Percentiles rank a stretch among this genome's conserved stretches.
phyloP scores from a whole-genome alignment of 2,797 vertebrate species.

The Falco naumanni region DNA sequence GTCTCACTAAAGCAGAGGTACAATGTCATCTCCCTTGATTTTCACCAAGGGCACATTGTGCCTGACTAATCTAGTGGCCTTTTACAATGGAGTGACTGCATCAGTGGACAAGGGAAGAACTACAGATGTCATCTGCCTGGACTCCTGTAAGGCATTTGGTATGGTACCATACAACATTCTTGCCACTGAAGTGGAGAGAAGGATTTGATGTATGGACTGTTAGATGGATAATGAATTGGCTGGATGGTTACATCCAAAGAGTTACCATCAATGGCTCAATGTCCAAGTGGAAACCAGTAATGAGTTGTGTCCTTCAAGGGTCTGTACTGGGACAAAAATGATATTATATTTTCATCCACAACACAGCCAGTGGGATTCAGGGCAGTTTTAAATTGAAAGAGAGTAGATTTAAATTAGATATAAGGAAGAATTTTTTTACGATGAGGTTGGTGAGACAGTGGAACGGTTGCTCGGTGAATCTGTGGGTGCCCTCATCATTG shows the following conservation, averaged over 20 bases:
- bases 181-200: background rate
- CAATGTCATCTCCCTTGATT: background rate
- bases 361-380: background rate
- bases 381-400: background rate
- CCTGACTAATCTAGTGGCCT: background rate
- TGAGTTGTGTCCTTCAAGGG: rapidly evolving
- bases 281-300: background rate
- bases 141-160: background rate
- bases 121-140: background rate
- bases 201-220: background rate
- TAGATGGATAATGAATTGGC: background rate
- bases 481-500: rapidly evolving
- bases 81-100: rapidly evolving
- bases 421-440: background rate
- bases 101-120: background rate
- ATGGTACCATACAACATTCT: background rate
- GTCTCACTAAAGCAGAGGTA: background rate
- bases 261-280: background rate
- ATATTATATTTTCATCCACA: rapidly evolving
- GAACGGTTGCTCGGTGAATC: background rate
- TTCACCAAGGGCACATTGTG: background rate
- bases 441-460: background rate
- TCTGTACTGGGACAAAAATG: rapidly evolving
- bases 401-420: background rate
- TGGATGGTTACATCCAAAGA: background rate